A percentile compares a stretch with the other conserved stretches of the same genome.
Evolutionary conservation across 2,888 invertebrate species (phyloP).

Genomic region (Polymixis flavicincta): DNA sequence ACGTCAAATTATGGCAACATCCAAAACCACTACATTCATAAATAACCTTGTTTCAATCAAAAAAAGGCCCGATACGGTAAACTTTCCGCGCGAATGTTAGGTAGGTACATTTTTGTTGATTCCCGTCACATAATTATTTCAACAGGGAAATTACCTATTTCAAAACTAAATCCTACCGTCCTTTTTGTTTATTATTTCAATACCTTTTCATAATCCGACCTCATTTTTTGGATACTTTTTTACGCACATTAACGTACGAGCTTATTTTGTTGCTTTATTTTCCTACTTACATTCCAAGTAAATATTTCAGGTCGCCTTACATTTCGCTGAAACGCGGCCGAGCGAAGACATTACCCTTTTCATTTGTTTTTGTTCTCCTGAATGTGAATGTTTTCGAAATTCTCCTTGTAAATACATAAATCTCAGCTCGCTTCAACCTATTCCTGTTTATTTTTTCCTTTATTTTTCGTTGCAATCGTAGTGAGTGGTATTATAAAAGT

Average conservation of each 20-base stretch:
- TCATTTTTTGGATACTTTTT: conserved; percentile 29
- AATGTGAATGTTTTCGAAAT: conserved; percentile 60
- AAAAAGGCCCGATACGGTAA: neutral
- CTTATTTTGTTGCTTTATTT: conserved; percentile 37
- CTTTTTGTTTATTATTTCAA: conserved; percentile 21
- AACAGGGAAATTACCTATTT: conserved; percentile 3
- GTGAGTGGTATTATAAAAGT: conserved; percentile 58
- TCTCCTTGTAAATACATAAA: conserved; percentile 63
- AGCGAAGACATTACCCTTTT: conserved; percentile 59
- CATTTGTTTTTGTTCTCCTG: conserved; percentile 59
- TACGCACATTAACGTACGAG: conserved; percentile 36
- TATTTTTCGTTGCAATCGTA: conserved; percentile 50
- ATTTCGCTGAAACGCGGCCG: conserved; percentile 46
- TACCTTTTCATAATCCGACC: conserved; percentile 34
- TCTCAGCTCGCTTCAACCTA: conserved; percentile 45
- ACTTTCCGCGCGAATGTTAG: too few relatives aligned
- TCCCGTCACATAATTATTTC: conserved; percentile 19
- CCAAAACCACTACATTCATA: too few relatives aligned
- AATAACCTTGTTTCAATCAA: neutral
- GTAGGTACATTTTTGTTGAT: neutral
- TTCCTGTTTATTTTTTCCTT: conserved; percentile 47
- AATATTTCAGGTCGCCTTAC: conserved; percentile 48
- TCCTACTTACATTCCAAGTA: conserved; percentile 29
- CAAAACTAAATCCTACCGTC: conserved; percentile 1
- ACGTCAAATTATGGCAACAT: neutral